phyloP scores from a whole-genome alignment of 2,888 invertebrate species.

The Zaprionus lineosus region DNA sequence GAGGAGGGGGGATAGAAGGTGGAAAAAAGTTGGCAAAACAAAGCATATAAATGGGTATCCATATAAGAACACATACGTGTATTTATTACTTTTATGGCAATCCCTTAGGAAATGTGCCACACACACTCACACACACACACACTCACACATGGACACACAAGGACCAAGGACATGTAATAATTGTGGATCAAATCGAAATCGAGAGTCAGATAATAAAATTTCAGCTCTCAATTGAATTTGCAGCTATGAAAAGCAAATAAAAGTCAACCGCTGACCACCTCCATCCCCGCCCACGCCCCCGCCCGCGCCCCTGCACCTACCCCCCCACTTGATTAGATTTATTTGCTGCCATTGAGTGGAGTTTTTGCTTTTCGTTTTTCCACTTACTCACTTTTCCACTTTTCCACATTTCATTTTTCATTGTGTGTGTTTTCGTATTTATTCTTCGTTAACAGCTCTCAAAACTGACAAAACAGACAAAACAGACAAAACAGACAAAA shows the following conservation, averaged over 20 bases:
- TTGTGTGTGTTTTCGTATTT: no score
- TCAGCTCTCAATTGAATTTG: constrained; percentile 62
- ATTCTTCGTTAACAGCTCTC: constrained; percentile 31
- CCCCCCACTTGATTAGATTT: constrained; percentile 74
- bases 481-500: no score
- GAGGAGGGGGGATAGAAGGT: neutral
- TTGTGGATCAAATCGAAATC: constrained; percentile 43
- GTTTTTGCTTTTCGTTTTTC: neutral
- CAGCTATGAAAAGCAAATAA: constrained; percentile 60
- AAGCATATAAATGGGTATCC: constrained; percentile 5
- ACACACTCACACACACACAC: constrained; percentile 52
- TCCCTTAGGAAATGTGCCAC: constrained; percentile 58
- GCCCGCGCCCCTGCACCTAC: no score
- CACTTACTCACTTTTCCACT: neutral
- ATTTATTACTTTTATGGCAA: constrained; percentile 57
- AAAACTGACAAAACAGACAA: no score
- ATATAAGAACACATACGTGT: no score
- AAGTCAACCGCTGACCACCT: constrained; percentile 26
- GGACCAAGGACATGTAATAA: constrained; percentile 61
- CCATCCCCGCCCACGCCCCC: no score
- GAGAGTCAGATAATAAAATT: constrained; percentile 49
- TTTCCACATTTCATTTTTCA: neutral
- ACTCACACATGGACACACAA: no score
- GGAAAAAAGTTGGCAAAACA: neutral
- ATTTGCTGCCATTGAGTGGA: constrained; percentile 21